Conservation (phyloP, 2,888 invertebrate genomes). For the Brachypalpus laphriformis region DNA sequence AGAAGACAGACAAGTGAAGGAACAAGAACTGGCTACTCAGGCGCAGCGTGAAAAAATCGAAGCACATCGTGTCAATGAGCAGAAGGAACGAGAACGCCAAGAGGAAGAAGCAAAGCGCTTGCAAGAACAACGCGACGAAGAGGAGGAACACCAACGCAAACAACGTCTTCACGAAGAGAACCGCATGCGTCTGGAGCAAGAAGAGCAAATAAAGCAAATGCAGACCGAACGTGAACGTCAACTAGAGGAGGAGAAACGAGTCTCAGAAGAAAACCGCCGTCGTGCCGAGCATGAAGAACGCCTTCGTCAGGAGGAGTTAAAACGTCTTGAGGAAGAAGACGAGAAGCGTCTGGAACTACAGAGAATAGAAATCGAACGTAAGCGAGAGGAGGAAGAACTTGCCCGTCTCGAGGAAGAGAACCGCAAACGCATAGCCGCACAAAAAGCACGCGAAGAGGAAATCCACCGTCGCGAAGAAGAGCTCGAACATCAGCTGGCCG, state of each 20-base stretch:
- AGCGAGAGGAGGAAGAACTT: slow-evolving; percentile 78
- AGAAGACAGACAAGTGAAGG: slow-evolving; percentile 73
- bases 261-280: slow-evolving; percentile 77
- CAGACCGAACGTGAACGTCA: slow-evolving; percentile 78
- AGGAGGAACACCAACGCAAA: slow-evolving; percentile 76
- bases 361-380: slow-evolving; percentile 77
- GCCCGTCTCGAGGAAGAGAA: slow-evolving; percentile 79
- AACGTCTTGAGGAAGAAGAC: slow-evolving; percentile 79
- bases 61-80: background rate
- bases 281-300: slow-evolving; percentile 77
- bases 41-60: slow-evolving; percentile 46
- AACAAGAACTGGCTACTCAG: slow-evolving; percentile 37
- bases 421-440: slow-evolving; percentile 76
- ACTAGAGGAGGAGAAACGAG: slow-evolving; percentile 78
- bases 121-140: slow-evolving; percentile 76
- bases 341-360: slow-evolving; percentile 78
- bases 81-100: slow-evolving; percentile 73
- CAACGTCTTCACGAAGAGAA: slow-evolving; percentile 77
- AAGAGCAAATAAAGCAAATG: slow-evolving; percentile 76
- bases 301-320: slow-evolving; percentile 77
- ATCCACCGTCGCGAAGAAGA: slow-evolving; percentile 78
- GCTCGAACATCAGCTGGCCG: slow-evolving; percentile 77
- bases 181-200: slow-evolving; percentile 77
- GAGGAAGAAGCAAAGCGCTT: slow-evolving; percentile 75
- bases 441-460: slow-evolving; percentile 79